Conservation (phyloP, 2,113 vertebrate species). For the Thunnus thynnus region DNA sequence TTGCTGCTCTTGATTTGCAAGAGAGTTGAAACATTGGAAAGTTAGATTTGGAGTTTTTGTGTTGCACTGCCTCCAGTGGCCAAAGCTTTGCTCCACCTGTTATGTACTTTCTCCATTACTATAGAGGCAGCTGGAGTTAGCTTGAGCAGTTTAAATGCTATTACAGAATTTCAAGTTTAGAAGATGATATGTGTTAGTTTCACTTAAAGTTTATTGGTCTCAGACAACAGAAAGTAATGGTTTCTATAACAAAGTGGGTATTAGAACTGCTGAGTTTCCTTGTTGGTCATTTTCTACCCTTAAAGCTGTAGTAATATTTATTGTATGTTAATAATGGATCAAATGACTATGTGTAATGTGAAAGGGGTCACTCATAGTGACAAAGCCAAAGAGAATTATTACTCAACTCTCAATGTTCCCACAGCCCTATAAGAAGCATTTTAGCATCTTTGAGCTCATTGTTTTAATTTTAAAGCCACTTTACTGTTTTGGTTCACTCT, state of each 20-base stretch:
- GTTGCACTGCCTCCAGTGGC: slow-evolving; percentile 63
- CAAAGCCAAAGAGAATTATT: too few species aligned
- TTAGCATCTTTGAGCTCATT: too few species aligned
- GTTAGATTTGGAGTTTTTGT: slow-evolving; percentile 32
- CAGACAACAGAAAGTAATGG: neutral
- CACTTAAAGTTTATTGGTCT: neutral
- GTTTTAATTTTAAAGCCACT: too few species aligned
- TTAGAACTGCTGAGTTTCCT: neutral
- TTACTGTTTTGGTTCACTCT: too few species aligned
- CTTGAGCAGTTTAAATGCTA: neutral
- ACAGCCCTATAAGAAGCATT: too few species aligned
- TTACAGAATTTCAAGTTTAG: neutral
- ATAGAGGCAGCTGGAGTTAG: neutral
- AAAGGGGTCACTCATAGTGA: neutral
- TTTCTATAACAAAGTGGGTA: neutral
- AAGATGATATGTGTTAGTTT: neutral
- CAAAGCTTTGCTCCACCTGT: neutral
- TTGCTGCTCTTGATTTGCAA: slow-evolving; percentile 55
- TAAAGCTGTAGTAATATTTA: neutral
- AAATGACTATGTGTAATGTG: neutral
- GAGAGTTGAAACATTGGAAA: slow-evolving; percentile 47
- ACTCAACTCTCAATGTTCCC: too few species aligned
- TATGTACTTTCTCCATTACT: neutral
- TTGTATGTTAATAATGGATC: neutral
- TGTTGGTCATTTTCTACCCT: neutral